Evolutionary conservation across 2,113 vertebrate species (phyloP).

Genomic region (Labeo catla): DNA sequence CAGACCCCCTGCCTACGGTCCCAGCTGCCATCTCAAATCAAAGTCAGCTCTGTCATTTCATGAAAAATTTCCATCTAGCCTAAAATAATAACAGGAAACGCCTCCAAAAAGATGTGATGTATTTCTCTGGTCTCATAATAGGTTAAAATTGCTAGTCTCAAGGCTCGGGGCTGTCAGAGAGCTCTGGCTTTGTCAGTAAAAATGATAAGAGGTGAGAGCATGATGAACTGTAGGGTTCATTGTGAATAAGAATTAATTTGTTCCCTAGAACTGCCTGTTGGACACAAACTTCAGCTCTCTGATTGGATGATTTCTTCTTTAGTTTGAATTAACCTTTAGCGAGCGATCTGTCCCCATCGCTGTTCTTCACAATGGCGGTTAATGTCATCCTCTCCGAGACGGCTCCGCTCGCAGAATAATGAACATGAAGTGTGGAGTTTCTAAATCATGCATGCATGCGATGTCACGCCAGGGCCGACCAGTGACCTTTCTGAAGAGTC

Average conservation of each 20-base stretch:
- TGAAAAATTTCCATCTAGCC: not conserved
- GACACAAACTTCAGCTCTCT: slow-evolving; percentile 8
- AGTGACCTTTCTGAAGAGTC: slow-evolving; percentile 33
- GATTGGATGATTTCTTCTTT: slow-evolving; percentile 32
- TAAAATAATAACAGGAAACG: slow-evolving; percentile 19
- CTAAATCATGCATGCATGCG: not conserved
- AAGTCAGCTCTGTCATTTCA: slow-evolving; percentile 23
- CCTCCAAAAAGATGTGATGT: slow-evolving; percentile 29
- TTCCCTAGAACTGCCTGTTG: slow-evolving; percentile 1
- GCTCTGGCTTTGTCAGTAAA: not conserved
- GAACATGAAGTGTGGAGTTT: slow-evolving; percentile 2
- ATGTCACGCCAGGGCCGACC: slow-evolving; percentile 1
- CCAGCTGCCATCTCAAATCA: slow-evolving; percentile 35
- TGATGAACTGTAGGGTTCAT: slow-evolving; percentile 13
- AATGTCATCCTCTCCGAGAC: slow-evolving; percentile 26
- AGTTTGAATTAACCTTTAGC: slow-evolving; percentile 38
- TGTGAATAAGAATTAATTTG: slow-evolving; percentile 19
- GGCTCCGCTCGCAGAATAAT: slow-evolving; percentile 13
- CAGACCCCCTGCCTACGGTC: not conserved
- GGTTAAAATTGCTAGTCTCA: slow-evolving; percentile 20
- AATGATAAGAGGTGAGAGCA: slow-evolving; percentile 5
- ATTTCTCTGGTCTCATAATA: slow-evolving; percentile 2
- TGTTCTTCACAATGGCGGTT: slow-evolving; percentile 22
- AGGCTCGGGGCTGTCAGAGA: not conserved
- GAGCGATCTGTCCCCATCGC: slow-evolving; percentile 10